phyloP scores from a whole-genome alignment of 1,140 invertebrate genomes.

The Zelostemma sp. region DNA sequence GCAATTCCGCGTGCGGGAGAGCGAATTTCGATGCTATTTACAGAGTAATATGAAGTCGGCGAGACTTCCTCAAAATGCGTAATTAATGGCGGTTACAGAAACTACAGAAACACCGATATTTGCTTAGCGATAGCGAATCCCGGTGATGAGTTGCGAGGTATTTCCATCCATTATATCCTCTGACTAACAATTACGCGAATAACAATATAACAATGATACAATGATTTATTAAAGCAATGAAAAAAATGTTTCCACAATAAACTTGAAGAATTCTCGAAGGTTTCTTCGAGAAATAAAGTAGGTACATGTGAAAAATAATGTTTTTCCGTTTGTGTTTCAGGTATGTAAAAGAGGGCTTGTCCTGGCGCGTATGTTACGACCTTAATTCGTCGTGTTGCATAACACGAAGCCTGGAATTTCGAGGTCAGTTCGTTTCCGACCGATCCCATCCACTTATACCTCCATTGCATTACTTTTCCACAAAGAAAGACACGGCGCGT shows the following conservation, averaged over 20 bases:
- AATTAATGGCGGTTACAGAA: background rate
- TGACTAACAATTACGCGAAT: no score
- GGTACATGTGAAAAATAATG: background rate
- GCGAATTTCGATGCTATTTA: background rate
- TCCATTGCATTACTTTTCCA: conserved; percentile 10
- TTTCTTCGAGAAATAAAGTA: background rate
- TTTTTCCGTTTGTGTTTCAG: conserved; percentile 7
- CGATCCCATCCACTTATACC: conserved; percentile 29
- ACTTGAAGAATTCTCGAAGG: background rate
- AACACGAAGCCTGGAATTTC: conserved; percentile 39
- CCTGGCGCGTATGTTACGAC: conserved; percentile 11
- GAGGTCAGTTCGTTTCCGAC: conserved; percentile 40
- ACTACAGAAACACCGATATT: no score
- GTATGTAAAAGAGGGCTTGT: conserved; percentile 21
- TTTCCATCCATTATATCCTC: no score
- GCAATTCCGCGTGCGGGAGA: background rate
- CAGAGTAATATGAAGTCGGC: background rate
- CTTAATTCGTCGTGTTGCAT: conserved; percentile 34
- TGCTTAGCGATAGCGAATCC: no score
- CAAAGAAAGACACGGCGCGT: conserved; percentile 1
- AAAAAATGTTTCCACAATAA: no score
- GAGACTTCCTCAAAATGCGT: background rate
- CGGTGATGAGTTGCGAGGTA: no score
- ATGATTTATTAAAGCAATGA: no score
- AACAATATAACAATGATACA: no score